Conservation (phyloP, 1,140 invertebrate species). For the Melitaea cinxia region DNA sequence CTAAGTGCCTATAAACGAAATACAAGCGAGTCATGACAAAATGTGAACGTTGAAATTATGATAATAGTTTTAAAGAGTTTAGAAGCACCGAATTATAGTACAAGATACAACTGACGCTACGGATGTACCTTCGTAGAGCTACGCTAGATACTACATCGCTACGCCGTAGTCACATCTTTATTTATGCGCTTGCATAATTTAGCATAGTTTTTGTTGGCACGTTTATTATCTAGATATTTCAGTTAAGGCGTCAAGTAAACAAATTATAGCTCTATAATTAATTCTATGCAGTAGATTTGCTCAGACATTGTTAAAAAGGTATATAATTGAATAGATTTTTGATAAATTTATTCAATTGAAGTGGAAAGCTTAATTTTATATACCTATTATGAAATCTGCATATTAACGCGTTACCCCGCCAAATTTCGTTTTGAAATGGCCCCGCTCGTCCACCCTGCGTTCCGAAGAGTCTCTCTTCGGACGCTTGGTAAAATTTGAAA, state of each 20-base stretch:
- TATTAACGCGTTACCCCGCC: too few relatives aligned
- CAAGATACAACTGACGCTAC: slow-evolving; percentile 56
- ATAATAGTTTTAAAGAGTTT: slow-evolving; percentile 76
- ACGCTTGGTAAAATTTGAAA: too few relatives aligned
- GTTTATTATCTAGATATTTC: slow-evolving; percentile 37
- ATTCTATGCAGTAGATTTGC: slow-evolving; percentile 5
- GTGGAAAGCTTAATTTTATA: too few relatives aligned
- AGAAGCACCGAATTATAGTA: slow-evolving; percentile 65
- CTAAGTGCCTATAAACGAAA: slow-evolving; percentile 38
- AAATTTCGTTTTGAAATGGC: too few relatives aligned
- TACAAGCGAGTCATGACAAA: slow-evolving; percentile 58
- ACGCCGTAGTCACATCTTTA: slow-evolving; percentile 52
- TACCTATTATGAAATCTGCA: too few relatives aligned
- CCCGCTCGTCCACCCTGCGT: too few relatives aligned
- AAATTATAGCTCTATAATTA: slow-evolving; percentile 15
- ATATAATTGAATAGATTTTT: too few relatives aligned
- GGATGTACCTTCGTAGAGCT: slow-evolving; percentile 57
- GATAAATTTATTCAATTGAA: too few relatives aligned
- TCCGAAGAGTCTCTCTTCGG: too few relatives aligned
- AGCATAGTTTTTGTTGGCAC: slow-evolving; percentile 49
- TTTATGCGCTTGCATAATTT: slow-evolving; percentile 52
- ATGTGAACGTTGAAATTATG: slow-evolving; percentile 70
- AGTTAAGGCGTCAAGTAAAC: slow-evolving; percentile 34
- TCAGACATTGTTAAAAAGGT: neutral
- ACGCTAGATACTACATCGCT: slow-evolving; percentile 55